phyloP scores from a whole-genome alignment of 2,797 vertebrate genomes.

The Trachurus trachurus region DNA sequence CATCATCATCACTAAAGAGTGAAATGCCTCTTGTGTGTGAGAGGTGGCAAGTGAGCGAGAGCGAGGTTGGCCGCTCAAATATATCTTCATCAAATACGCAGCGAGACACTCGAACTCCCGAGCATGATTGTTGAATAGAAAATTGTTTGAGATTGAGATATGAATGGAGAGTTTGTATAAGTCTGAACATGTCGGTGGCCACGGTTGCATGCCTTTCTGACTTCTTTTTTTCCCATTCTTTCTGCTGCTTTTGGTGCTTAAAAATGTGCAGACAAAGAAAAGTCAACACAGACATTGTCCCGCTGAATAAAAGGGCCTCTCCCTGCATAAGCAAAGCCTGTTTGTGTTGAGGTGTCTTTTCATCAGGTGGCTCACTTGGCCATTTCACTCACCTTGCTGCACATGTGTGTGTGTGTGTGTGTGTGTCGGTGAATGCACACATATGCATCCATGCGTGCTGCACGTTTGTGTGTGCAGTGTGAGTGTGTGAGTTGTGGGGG shows the following conservation, averaged over 20 bases:
- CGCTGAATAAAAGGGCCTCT: slow-evolving; percentile 81
- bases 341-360: slow-evolving; percentile 83
- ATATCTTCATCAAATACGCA: slow-evolving; percentile 78
- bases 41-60: slow-evolving; percentile 77
- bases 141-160: slow-evolving; percentile 66
- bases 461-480: slow-evolving; percentile 60
- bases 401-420: slow-evolving; percentile 22
- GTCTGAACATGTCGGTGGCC: slow-evolving; percentile 81
- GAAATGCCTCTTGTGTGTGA: slow-evolving; percentile 85
- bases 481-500: slow-evolving; percentile 50
- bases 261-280: slow-evolving; percentile 85
- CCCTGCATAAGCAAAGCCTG: slow-evolving; percentile 83
- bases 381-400: slow-evolving; percentile 72
- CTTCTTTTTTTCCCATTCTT: slow-evolving; percentile 61
- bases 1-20: slow-evolving; percentile 68
- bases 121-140: slow-evolving; percentile 74
- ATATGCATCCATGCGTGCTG: slow-evolving; percentile 64
- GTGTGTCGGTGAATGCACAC: slow-evolving; percentile 32
- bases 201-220: slow-evolving; percentile 74
- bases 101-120: slow-evolving; percentile 51
- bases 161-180: slow-evolving; percentile 72
- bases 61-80: slow-evolving; percentile 71
- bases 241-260: slow-evolving; percentile 80
- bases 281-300: slow-evolving; percentile 87
- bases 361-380: slow-evolving; percentile 79